Percentiles rank a stretch among this genome's conserved stretches.
phyloP scores from a whole-genome alignment of 2,113 vertebrate genomes.

The Carlito syrichta region DNA sequence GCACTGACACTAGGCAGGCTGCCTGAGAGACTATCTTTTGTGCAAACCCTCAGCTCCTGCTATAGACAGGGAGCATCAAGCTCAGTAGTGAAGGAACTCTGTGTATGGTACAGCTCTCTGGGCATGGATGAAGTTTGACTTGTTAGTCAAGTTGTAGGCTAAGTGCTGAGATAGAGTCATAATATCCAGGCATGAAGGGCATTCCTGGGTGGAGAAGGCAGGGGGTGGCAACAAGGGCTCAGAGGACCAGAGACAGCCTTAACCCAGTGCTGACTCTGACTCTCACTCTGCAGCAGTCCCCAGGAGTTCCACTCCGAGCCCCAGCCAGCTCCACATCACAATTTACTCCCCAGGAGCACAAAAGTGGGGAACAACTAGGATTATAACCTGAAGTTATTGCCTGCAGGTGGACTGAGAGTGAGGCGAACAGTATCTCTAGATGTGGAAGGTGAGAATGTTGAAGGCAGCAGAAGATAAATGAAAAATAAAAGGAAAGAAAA shows the following conservation, averaged over 20 bases:
- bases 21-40: neutral
- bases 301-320: neutral
- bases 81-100: neutral
- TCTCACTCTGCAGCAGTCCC: neutral
- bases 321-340: neutral
- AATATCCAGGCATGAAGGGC: neutral
- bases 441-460: neutral
- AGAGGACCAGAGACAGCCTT: neutral
- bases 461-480: neutral
- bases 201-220: neutral
- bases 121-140: neutral
- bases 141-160: neutral
- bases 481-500: neutral
- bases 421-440: neutral
- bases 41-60: neutral
- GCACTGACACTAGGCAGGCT: neutral
- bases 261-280: neutral
- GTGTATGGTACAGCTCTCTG: neutral
- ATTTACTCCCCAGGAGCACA: neutral
- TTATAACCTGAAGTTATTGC: neutral
- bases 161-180: neutral
- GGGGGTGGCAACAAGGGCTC: neutral
- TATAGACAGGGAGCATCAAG: neutral
- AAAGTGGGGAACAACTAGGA: neutral
- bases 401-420: neutral